A percentile compares a stretch with the other conserved stretches of the same genome.
Evolutionary conservation across 2,113 vertebrate genomes (phyloP).

Genomic region (Brachyhypopomus gauderio): DNA sequence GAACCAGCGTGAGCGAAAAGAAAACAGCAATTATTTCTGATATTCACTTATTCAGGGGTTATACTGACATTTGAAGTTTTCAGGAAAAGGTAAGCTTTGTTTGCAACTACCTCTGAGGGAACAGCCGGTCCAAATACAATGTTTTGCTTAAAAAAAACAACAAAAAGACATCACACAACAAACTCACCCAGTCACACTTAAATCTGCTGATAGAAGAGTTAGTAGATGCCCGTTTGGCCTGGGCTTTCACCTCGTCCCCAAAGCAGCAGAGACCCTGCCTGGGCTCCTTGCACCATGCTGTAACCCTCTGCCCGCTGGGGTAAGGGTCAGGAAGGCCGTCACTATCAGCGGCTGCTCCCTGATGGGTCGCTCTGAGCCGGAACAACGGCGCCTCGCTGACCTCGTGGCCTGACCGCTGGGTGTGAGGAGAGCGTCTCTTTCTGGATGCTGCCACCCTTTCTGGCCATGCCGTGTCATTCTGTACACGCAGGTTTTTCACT

Average conservation of each 20-base stretch:
- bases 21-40: slow-evolving; percentile 99
- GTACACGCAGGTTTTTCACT: not conserved
- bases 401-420: not conserved
- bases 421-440: not conserved
- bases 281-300: too few relatives aligned
- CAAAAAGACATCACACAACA: not conserved
- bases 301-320: too few relatives aligned
- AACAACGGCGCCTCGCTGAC: not conserved
- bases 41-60: slow-evolving; percentile 98
- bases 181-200: not conserved
- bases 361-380: slow-evolving; percentile 18
- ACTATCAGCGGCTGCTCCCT: too few relatives aligned
- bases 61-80: slow-evolving; percentile 83
- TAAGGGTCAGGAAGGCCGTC: too few relatives aligned
- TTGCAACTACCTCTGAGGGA: slow-evolving; percentile 74
- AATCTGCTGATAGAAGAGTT: not conserved
- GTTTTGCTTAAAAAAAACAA: slow-evolving; percentile 12
- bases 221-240: not conserved
- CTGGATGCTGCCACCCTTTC: not conserved
- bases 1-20: slow-evolving; percentile 87
- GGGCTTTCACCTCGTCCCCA: not conserved
- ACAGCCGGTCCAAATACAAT: slow-evolving; percentile 42
- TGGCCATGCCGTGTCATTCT: not conserved
- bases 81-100: slow-evolving; percentile 87
- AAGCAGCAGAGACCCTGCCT: too few relatives aligned